Base-by-base conservation (phyloP, 2,888 invertebrate species). In the Agriopis leucophaearia region DNA sequence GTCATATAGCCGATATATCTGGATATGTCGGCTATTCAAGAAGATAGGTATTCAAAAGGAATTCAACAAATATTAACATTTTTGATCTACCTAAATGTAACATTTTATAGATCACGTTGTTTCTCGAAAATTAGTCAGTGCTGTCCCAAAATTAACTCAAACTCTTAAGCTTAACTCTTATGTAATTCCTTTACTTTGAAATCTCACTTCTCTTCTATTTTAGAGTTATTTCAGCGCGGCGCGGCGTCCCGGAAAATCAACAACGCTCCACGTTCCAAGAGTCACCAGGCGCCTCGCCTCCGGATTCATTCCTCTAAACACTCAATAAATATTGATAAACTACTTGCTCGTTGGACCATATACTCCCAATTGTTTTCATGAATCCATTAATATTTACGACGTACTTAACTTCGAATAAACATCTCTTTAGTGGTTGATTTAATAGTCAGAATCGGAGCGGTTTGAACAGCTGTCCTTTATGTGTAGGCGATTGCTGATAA, bases 281-380 rank as follows among this genome's bases (percentile, higher is more conserved):
- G 27, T n/a, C 55, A 55, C 47, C 27, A 59, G 48, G 42, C 60
- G 55, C 47, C 61, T 62, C 48, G 35, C 57, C 64, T 59, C 54
- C 54, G 51, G 56, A 57, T 63, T 60, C 59, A 38, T 65, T 67
- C 42, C 36, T 55, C 60, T 57, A 61, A 75, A 69, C 67, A 54
- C 38, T 67, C 62, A 64, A 80, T 81, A 80, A 79, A 81, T 79
- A 79, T 79, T 71, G 71, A 82, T 82, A 74, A 75, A 72, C 55
- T 63, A 60, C 69, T 45, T 67, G 62, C 68, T 71, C 69, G 75
- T 64, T 74, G 71, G 71, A 66, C 66, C 72, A 71, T 74, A 71
- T 74, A 70, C 74, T 73, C 67, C 71, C 71, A 72, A 80, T 78
- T 80, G 81, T 81, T 75, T 73, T 74, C 70, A 66, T 66, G 68